Percentiles rank a stretch among this genome's conserved stretches.
phyloP scores from a whole-genome alignment of 1,140 invertebrate species.

The Drosophila gunungcola region DNA sequence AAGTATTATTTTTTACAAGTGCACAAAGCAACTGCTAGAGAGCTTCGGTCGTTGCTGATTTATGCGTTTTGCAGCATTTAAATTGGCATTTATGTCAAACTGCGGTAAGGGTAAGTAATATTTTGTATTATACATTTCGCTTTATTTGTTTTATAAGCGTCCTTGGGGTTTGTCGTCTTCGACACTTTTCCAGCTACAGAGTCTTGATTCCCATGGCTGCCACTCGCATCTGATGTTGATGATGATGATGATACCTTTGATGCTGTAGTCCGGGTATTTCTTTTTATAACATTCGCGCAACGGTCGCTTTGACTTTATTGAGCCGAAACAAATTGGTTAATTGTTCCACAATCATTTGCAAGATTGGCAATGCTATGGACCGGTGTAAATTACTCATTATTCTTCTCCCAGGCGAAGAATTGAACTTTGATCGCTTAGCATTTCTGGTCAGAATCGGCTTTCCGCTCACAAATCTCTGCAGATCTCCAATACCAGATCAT shows the following conservation, averaged over 20 bases:
- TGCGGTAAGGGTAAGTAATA: conserved; percentile 78
- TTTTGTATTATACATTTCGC: conserved; percentile 77
- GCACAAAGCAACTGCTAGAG: background rate
- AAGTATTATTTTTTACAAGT: background rate
- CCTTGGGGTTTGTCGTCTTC: conserved; percentile 62
- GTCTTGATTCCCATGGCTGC: conserved; percentile 62
- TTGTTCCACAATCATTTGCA: conserved; percentile 47
- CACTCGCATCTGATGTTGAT: conserved; percentile 39
- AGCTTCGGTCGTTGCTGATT: conserved; percentile 59
- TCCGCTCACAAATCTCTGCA: conserved; percentile 36
- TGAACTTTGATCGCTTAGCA: conserved; percentile 38
- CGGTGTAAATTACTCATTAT: conserved; percentile 10
- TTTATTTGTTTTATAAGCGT: conserved; percentile 78
- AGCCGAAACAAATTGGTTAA: conserved; percentile 65
- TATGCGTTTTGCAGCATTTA: conserved; percentile 82
- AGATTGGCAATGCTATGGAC: conserved; percentile 3
- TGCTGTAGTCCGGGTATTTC: conserved; percentile 1
- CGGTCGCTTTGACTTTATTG: conserved; percentile 43
- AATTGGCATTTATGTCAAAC: conserved; percentile 82
- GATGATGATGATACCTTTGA: conserved; percentile 17
- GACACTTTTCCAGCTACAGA: conserved; percentile 69
- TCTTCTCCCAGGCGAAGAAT: background rate
- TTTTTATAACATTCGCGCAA: conserved; percentile 23
- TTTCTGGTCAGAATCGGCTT: conserved; percentile 34
- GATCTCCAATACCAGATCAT: conserved; percentile 27